Evolutionary conservation across 2,113 vertebrate species (phyloP), one percentile per base, ranked within the genome.

Genomic region (Zosterops lateralis): DNA sequence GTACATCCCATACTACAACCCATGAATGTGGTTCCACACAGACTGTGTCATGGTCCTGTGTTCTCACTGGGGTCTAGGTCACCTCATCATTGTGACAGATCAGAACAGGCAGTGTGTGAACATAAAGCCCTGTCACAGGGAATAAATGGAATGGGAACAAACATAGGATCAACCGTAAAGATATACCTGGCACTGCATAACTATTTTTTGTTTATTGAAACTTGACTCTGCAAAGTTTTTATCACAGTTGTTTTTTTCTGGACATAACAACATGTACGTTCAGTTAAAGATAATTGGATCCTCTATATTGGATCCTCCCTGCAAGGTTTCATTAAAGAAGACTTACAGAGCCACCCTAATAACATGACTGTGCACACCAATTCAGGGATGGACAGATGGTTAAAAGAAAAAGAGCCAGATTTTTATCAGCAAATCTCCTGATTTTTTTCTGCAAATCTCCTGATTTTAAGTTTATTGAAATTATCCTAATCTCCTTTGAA

Each of bases 161-260:
- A 79, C 6, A 31, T 0, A 5, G 31, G 4, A 76, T 83, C 36
- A 58, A 26, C 14, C 0, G 0, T 42, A 83, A 22, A 12, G 20
- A 24, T 70, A 21, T 28, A 53, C 12, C 48, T 76, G 58, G 20
- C 32, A 45, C 34, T 74, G 19, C 17, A 17, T 24, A 60, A 34
- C 14, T 50, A 3, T 18, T 50, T 17, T 65, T 60, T 50, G 19
- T 31, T 36, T 36, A 54, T 29, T 79, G 61, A 66, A 54, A 56
- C 14, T 85, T 66, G 19, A 38, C 28, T 77, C 18, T 80, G 6
- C 20, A 86, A 36, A 51, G 8, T 57, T 75, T 85, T 87, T n/a
- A 31, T 82, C 25, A 34, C 20, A 45, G 8, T 36, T 88, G 9
- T n/a, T 86, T 73, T 78, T 77, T 95, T 75, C 44, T 82, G 31